A percentile compares a stretch with the other conserved stretches of the same genome.
Conservation (phyloP, 2,797 vertebrate species). For the Acipenser oxyrinchus region DNA sequence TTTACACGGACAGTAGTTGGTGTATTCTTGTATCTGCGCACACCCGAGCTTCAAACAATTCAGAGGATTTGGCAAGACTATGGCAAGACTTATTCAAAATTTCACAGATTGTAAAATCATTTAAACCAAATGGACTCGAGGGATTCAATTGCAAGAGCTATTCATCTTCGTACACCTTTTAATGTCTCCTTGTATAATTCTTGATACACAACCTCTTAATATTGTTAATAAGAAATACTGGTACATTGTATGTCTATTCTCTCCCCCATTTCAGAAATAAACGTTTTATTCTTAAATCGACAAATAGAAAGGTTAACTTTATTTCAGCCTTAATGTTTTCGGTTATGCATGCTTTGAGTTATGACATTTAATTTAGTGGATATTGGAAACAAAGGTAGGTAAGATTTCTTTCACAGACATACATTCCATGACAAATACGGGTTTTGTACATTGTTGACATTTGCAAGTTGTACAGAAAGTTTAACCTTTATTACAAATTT, state of each 20-base stretch:
- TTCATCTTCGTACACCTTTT: slow-evolving; percentile 21
- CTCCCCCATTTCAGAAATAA: too few relatives aligned
- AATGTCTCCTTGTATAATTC: slow-evolving; percentile 37
- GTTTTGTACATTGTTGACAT: too few relatives aligned
- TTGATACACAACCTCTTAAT: slow-evolving; percentile 38
- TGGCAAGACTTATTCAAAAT: slow-evolving; percentile 24
- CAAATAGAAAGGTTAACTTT: too few relatives aligned
- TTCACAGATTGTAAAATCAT: slow-evolving; percentile 24
- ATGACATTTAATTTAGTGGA: too few relatives aligned
- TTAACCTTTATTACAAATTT: too few relatives aligned
- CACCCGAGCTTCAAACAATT: slow-evolving; percentile 19
- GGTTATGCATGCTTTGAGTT: too few relatives aligned
- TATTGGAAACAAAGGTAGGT: too few relatives aligned
- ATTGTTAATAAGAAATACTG: slow-evolving; percentile 38
- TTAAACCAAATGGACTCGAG: slow-evolving; percentile 17
- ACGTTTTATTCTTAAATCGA: too few relatives aligned
- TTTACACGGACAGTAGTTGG: slow-evolving; percentile 30
- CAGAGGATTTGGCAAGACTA: slow-evolving; percentile 12
- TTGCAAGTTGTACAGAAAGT: too few relatives aligned
- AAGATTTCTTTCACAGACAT: too few relatives aligned
- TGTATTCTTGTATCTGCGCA: slow-evolving; percentile 31
- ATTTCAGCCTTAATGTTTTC: too few relatives aligned
- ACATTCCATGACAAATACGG: too few relatives aligned
- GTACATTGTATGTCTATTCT: slow-evolving; percentile 45
- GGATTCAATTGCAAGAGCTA: slow-evolving; percentile 19